Conservation (phyloP, 2,888 invertebrate species). For the Ephialtes manifestator region DNA sequence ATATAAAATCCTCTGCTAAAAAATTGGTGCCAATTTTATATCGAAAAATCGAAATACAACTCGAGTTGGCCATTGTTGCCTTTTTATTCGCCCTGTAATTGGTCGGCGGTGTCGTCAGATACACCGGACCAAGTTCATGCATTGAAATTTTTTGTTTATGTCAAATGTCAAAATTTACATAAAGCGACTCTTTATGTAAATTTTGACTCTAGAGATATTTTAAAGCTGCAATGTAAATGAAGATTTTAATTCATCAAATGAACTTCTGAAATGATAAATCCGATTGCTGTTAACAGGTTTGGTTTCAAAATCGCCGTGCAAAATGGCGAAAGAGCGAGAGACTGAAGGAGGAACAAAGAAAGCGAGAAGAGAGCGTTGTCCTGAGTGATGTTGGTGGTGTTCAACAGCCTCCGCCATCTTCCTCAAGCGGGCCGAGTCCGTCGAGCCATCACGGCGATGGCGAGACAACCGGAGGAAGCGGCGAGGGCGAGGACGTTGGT, state of each 20-base stretch:
- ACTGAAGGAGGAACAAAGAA: constrained; percentile 96
- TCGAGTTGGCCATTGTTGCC: no score
- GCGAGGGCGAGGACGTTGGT: constrained; percentile 70
- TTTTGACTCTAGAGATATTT: no score
- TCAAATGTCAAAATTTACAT: no score
- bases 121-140: no score
- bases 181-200: no score
- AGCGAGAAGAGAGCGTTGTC: constrained; percentile 91
- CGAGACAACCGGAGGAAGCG: constrained; percentile 69
- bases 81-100: no score
- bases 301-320: constrained; percentile 97
- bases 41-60: no score
- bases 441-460: constrained; percentile 79
- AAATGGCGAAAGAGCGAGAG: constrained; percentile 97
- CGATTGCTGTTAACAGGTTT: constrained; percentile 89
- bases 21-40: no score
- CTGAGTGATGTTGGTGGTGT: constrained; percentile 73
- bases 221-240: no score
- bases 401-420: constrained; percentile 75
- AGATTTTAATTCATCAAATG: background rate
- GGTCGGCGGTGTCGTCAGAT: no score
- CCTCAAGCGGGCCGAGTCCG: constrained; percentile 81
- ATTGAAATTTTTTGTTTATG: no score
- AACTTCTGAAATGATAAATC: background rate
- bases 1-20: no score